Evolutionary conservation across 2,113 vertebrate species (phyloP).

Genomic region (Pelmatolapia mariae): DNA sequence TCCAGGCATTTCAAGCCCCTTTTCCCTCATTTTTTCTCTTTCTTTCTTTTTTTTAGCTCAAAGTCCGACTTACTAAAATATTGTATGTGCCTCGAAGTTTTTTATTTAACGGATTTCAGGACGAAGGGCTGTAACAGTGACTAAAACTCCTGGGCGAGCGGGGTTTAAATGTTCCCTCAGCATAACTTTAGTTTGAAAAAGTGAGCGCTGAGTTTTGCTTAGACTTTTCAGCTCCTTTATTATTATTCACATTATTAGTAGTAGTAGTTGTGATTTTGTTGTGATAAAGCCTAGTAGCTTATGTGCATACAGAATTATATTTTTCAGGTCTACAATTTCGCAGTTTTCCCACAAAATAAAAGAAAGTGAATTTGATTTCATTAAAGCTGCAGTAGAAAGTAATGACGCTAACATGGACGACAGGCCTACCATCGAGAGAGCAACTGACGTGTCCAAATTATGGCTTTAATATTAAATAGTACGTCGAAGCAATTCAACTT

Average conservation of each 20-base stretch:
- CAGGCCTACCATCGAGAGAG: neutral
- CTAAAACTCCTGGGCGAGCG: neutral
- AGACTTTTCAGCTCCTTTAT: neutral
- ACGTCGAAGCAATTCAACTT: neutral
- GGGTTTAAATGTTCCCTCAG: neutral
- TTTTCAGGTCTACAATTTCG: neutral
- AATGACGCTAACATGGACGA: neutral
- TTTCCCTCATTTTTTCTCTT: neutral
- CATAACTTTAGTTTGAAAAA: neutral
- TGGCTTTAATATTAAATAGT: neutral
- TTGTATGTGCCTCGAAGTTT: neutral
- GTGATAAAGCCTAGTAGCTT: neutral
- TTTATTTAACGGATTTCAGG: neutral
- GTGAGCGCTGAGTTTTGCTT: neutral
- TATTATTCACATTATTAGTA: neutral
- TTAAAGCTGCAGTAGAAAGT: neutral
- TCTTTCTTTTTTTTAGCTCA: neutral
- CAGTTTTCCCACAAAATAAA: neutral
- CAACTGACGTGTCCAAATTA: neutral
- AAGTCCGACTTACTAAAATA: neutral
- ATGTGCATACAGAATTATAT: neutral
- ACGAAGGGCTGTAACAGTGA: neutral
- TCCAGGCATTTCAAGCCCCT: slow-evolving; percentile 3
- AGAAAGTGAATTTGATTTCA: neutral
- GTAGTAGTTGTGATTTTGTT: neutral